Conservation (phyloP, 1,140 invertebrate species). For the Cepaea nemoralis region DNA sequence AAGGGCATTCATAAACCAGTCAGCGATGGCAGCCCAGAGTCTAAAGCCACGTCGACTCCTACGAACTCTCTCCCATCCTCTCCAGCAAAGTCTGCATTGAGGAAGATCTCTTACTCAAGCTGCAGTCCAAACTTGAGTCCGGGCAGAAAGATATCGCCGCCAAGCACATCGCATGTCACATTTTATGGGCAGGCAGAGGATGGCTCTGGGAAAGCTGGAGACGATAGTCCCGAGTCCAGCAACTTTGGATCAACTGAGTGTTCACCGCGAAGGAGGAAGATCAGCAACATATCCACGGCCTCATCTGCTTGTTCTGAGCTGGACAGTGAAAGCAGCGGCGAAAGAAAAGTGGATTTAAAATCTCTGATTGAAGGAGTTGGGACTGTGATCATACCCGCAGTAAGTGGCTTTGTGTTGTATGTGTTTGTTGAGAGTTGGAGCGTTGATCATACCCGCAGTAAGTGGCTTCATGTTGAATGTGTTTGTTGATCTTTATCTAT, state of each 20-base stretch:
- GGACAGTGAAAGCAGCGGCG: conserved; percentile 40
- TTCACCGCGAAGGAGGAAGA: conserved; percentile 48
- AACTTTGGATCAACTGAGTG: conserved; percentile 41
- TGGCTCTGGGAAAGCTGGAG: background rate
- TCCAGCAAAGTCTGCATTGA: conserved; percentile 6
- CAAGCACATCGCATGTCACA: conserved; percentile 12
- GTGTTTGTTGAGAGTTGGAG: no score
- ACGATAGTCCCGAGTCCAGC: conserved; percentile 28
- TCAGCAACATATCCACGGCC: conserved; percentile 53
- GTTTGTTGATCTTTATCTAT: no score
- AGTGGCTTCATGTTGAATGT: no score
- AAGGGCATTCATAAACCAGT: background rate
- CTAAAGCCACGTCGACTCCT: background rate
- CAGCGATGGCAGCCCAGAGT: background rate
- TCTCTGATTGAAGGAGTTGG: conserved; percentile 61
- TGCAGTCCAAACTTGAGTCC: background rate
- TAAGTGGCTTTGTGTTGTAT: conserved; percentile 50
- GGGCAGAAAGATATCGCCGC: conserved; percentile 11
- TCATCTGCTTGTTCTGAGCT: conserved; percentile 55
- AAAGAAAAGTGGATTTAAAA: conserved; percentile 54
- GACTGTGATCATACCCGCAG: conserved; percentile 58
- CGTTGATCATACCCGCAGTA: no score
- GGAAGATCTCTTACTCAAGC: background rate
- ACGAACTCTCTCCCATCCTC: conserved; percentile 7
- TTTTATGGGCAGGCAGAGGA: background rate